A percentile compares a stretch with the other conserved stretches of the same genome.
Conservation (phyloP, 2,113 vertebrate species). For the Onychostoma macrolepis region DNA sequence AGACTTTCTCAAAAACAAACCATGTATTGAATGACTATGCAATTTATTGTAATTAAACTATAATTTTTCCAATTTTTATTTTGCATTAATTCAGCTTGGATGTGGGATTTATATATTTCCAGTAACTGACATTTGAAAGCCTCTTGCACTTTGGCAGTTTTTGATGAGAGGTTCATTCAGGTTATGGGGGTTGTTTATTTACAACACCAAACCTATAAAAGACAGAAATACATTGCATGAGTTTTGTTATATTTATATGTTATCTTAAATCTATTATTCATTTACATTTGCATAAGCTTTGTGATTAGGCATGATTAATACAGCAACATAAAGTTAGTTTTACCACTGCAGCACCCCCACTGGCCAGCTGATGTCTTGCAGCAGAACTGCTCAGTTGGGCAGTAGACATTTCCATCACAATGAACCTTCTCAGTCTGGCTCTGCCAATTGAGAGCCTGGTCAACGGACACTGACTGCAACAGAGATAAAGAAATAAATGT, state of each 20-base stretch:
- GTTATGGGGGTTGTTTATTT: slow-evolving; percentile 68
- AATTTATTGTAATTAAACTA: background rate
- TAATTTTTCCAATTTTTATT: background rate
- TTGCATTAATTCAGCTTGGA: background rate
- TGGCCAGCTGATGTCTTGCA: slow-evolving; percentile 57
- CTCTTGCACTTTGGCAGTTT: slow-evolving; percentile 56
- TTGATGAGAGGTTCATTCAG: slow-evolving; percentile 65
- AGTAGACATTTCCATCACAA: slow-evolving; percentile 69
- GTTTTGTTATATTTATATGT: background rate
- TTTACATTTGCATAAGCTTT: background rate
- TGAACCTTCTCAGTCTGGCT: slow-evolving; percentile 52
- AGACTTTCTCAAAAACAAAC: background rate
- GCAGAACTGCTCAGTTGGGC: slow-evolving; percentile 62
- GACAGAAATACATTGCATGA: slow-evolving; percentile 21
- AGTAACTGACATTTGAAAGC: background rate
- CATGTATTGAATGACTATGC: background rate
- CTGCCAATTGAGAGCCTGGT: background rate
- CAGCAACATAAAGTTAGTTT: background rate
- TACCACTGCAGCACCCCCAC: slow-evolving; percentile 78
- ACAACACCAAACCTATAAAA: slow-evolving; percentile 73
- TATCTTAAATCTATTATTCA: background rate
- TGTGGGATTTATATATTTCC: background rate
- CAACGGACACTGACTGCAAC: background rate
- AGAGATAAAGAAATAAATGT: no score
- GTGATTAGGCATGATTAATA: background rate